Evolutionary conservation across 2,888 invertebrate genomes (phyloP).

Genomic region (Caenorhabditis panamensis): DNA sequence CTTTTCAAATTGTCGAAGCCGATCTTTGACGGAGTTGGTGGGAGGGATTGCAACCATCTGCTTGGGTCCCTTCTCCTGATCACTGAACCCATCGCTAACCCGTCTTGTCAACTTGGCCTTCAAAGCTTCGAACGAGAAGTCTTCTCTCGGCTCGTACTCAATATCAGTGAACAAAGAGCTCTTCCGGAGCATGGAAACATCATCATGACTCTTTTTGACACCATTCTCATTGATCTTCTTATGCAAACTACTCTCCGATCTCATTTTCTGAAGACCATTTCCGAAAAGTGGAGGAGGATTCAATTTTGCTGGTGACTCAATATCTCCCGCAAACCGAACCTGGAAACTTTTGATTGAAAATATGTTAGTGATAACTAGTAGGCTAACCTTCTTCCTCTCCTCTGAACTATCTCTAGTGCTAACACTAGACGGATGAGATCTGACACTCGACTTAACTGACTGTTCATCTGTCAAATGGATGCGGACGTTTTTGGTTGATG

Average conservation of each 20-base stretch:
- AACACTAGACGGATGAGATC: conserved; percentile 48
- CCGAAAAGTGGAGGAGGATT: conserved; percentile 40
- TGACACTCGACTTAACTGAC: conserved; percentile 55
- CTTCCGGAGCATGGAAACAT: conserved; percentile 35
- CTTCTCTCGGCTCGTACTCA: conserved; percentile 59
- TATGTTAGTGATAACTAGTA: background rate
- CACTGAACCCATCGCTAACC: conserved; percentile 56
- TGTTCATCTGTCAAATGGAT: conserved; percentile 50
- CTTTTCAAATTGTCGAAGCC: conserved; percentile 61
- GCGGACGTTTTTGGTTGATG: conserved; percentile 54
- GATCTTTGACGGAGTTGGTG: conserved; percentile 66
- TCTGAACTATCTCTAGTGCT: conserved; percentile 66
- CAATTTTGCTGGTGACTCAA: conserved; percentile 28
- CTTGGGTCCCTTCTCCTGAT: conserved; percentile 26
- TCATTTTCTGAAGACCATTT: conserved; percentile 65
- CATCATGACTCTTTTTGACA: conserved; percentile 46
- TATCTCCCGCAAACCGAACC: conserved; percentile 66
- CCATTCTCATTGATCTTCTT: conserved; percentile 46
- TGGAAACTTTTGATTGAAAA: conserved; percentile 7
- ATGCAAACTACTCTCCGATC: conserved; percentile 64
- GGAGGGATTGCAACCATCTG: conserved; percentile 53
- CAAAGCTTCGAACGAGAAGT: conserved; percentile 60
- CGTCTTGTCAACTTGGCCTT: conserved; percentile 58
- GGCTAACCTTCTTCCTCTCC: conserved; percentile 63
- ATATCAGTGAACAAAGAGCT: conserved; percentile 36